phyloP scores from a whole-genome alignment of 1,140 invertebrate species.

The Arctopsyche grandis region DNA sequence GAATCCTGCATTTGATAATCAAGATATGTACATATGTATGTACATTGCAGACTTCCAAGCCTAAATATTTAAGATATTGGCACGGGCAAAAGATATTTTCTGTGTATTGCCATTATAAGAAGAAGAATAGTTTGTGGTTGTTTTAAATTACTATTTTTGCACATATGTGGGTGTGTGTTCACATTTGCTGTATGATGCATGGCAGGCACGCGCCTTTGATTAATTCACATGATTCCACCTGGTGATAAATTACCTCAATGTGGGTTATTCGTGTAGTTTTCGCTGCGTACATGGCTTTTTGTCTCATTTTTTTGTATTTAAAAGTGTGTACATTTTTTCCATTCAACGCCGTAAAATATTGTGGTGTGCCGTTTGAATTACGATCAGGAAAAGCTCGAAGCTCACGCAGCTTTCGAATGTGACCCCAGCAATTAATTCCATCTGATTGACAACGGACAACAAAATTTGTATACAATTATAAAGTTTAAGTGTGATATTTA shows the following conservation, averaged over 20 bases:
- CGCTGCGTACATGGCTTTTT: not conserved
- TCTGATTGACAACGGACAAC: too few species aligned
- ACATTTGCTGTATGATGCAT: not conserved
- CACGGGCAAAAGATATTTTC: too few species aligned
- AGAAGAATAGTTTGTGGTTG: too few species aligned
- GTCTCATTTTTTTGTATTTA: not conserved
- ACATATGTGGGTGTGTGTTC: too few species aligned
- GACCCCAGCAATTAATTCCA: not conserved
- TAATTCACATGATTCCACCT: conserved; percentile 29
- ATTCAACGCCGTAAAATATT: conserved; percentile 1
- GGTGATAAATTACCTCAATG: conserved; percentile 34
- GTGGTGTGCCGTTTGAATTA: not conserved
- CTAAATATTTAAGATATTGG: too few species aligned
- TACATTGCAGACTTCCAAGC: too few species aligned
- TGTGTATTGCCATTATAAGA: too few species aligned
- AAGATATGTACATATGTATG: too few species aligned
- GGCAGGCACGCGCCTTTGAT: conserved; percentile 29
- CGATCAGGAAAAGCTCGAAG: not conserved
- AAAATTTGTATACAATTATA: too few species aligned
- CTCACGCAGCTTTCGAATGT: not conserved
- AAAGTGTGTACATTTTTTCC: not conserved
- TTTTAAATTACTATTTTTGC: too few species aligned
- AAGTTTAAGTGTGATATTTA: too few species aligned
- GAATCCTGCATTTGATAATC: too few species aligned
- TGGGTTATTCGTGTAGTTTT: conserved; percentile 27